Percentiles rank a stretch among this genome's conserved stretches.
phyloP scores from a whole-genome alignment of 2,113 vertebrate species.

The Melanerpes aurifrons region DNA sequence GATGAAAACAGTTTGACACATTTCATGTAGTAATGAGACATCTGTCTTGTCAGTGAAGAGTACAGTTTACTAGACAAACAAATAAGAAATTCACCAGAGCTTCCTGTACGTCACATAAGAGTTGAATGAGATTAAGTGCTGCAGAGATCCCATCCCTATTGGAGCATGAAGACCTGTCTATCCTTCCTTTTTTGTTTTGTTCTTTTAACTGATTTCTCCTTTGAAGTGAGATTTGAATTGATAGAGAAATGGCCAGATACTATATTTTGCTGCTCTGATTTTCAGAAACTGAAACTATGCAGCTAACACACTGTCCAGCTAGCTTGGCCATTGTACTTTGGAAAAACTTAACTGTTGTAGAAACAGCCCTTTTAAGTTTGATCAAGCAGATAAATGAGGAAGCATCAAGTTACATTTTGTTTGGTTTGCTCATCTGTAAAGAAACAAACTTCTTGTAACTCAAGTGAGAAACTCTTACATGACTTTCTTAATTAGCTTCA shows the following conservation, averaged over 20 bases:
- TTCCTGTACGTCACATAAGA: accelerated
- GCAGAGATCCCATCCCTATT: not conserved
- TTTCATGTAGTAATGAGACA: not conserved
- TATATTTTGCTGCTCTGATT: not conserved
- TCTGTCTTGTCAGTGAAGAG: not conserved
- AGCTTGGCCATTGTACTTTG: not conserved
- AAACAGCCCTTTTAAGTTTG: not conserved
- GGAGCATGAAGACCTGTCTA: not conserved
- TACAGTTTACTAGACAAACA: not conserved
- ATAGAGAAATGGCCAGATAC: not conserved
- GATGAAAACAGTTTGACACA: not conserved
- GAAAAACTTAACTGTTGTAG: not conserved
- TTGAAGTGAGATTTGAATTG: not conserved
- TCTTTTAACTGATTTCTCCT: not conserved
- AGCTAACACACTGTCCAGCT: not conserved
- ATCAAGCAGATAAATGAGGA: not conserved
- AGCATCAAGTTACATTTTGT: not conserved
- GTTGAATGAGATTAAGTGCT: not conserved
- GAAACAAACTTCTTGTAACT: not conserved
- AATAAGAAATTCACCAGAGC: not conserved
- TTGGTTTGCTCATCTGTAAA: not conserved
- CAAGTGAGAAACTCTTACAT: not conserved
- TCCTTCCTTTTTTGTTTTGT: not conserved
- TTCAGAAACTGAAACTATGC: not conserved
- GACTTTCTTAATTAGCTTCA: not conserved